These are phyloP conservation scores for Acropternis orthonyx DNA, from an alignment of 2,797 vertebrate species.

Conservation along the genomic window DNA sequence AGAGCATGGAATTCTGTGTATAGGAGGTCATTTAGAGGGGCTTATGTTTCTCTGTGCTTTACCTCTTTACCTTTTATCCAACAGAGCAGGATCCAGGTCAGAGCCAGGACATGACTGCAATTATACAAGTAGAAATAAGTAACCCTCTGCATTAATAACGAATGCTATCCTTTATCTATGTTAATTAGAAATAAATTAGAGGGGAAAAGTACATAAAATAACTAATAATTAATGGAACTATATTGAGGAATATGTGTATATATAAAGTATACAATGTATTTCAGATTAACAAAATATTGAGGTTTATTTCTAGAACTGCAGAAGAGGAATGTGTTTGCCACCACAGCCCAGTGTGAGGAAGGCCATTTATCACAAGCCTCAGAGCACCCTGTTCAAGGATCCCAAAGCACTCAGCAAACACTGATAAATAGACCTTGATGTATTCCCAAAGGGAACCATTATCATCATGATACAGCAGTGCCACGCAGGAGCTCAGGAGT, in stretches of 20 bases:
- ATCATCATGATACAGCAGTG: not conserved
- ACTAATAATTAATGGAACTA: not conserved
- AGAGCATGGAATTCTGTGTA: not conserved
- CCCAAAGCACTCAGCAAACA: not conserved
- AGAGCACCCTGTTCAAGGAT: not conserved
- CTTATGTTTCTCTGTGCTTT: not conserved
- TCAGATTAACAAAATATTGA: not conserved
- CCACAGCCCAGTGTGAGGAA: not conserved
- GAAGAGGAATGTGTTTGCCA: not conserved
- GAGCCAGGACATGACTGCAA: not conserved
- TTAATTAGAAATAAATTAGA: constrained; percentile 8
- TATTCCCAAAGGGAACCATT: not conserved
- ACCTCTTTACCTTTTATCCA: not conserved
- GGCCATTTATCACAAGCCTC: not conserved
- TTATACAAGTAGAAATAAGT: not conserved
- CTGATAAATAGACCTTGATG: not conserved
- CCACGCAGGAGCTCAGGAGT: not conserved
- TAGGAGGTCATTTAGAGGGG: not conserved
- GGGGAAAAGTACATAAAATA: not conserved
- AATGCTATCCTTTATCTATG: not conserved
- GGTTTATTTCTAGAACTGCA: constrained; percentile 1
- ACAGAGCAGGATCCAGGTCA: not conserved
- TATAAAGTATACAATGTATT: not conserved
- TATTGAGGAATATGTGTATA: not conserved
- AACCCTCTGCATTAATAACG: not conserved